Evolutionary conservation across 2,797 vertebrate genomes (phyloP).

Genomic region (Spondyliosoma cantharus): DNA sequence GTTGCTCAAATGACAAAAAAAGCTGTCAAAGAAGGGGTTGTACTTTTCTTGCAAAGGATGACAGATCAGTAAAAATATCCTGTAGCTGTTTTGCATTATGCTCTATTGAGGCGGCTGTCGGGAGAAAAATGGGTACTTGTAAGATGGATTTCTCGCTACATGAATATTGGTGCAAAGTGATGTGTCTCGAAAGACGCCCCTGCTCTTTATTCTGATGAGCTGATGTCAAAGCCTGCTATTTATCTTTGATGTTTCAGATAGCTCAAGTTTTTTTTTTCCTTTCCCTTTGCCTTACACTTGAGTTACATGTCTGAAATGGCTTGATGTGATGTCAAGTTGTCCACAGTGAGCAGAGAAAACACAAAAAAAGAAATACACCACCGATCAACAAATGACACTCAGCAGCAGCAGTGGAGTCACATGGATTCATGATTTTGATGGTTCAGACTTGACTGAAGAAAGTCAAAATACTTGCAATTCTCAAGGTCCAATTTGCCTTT

Average conservation of each 20-base stretch:
- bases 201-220: slow-evolving; percentile 48
- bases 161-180: slow-evolving; percentile 36
- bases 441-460: background rate
- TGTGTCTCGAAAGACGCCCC: slow-evolving; percentile 33
- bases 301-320: slow-evolving; percentile 19
- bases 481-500: too few relatives aligned
- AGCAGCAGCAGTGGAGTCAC: background rate
- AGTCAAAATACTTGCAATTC: background rate
- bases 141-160: slow-evolving; percentile 37
- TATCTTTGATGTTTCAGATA: slow-evolving; percentile 36
- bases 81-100: slow-evolving; percentile 40
- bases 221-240: slow-evolving; percentile 42
- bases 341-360: background rate
- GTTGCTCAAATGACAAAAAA: slow-evolving; percentile 46
- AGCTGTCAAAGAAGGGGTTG: slow-evolving; percentile 36
- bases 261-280: background rate
- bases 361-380: background rate
- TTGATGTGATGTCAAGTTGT: slow-evolving; percentile 12
- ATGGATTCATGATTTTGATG: background rate
- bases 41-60: slow-evolving; percentile 35
- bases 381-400: background rate
- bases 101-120: slow-evolving; percentile 38
- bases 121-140: slow-evolving; percentile 17
- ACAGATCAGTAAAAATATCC: slow-evolving; percentile 47
- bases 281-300: slow-evolving; percentile 12